Base-by-base conservation (phyloP, 2,113 vertebrate species). In the pig (Sus scrofa) region DNA sequence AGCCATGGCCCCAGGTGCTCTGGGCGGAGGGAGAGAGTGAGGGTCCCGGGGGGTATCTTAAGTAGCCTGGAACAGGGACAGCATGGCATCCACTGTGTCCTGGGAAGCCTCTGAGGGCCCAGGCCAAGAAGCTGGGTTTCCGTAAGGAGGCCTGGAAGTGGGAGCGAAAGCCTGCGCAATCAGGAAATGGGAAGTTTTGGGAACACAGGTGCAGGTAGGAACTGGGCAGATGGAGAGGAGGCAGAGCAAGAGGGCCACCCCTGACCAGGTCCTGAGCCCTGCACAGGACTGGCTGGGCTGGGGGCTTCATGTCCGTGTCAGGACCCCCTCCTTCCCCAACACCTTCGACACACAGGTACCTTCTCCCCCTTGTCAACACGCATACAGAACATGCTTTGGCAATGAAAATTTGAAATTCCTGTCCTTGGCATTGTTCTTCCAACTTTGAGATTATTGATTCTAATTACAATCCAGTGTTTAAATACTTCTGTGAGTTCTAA, bases 401-500 rank as follows among this genome's bases (percentile, higher is more conserved):
- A 9, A 9, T 65, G 26, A 65, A 62, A 88, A 30, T 56, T 18
- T 32, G n/a, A 86, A 82, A 86, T 37, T 1, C 34, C 22, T 1
- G 0, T 26, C n/a, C 3, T 52, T 10, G 0, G 0, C 0, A 7
- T 39, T 85, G 22, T 22, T 34, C 65, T 83, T 44, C 88, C 78
- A 78, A 62, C 56, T 77, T 26, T n/a, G 56, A 12, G 27, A 63
- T 56, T 62, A 26, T 54, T 54, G 79, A 63, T 60, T 68, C 62
- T 67, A 60, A 78, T 30, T 14, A 75, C 60, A 26, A 22, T 26
- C 44, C 70, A n/a, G 52, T 63, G 67, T 52, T 75, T 37, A 58
- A 77, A 73, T 83, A 32, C 77, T 86, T 92, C 19, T 14, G 58
- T 92, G 75, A 84, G 9, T 86, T 79, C 70, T 62, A 52, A 26